phyloP scores from a whole-genome alignment of 2,113 vertebrate genomes.

The Microtus ochrogaster region DNA sequence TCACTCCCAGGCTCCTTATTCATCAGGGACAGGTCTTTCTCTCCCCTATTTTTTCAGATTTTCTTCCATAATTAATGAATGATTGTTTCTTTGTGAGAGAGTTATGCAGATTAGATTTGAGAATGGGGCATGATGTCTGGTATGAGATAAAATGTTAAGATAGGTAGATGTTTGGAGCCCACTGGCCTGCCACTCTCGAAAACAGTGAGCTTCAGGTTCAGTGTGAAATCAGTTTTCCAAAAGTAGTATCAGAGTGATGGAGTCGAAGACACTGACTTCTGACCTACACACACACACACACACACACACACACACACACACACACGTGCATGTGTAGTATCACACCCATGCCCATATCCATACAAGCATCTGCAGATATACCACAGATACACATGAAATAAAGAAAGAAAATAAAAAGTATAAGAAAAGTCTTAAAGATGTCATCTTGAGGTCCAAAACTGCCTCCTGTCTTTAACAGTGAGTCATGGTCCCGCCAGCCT shows the following conservation, averaged over 20 bases:
- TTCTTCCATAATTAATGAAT: neutral
- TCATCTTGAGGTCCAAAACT: neutral
- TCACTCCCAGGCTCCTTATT: neutral
- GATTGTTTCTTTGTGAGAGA: neutral
- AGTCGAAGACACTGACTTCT: neutral
- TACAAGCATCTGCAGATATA: neutral
- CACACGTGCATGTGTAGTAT: neutral
- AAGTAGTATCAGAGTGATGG: neutral
- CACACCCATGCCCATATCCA: neutral
- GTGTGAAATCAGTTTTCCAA: neutral
- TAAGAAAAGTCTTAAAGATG: neutral
- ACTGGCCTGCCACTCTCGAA: neutral
- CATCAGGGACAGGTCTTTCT: neutral
- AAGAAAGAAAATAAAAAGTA: neutral
- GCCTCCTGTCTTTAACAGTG: neutral
- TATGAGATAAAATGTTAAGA: neutral
- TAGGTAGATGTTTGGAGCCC: neutral
- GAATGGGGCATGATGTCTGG: neutral
- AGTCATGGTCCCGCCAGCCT: neutral
- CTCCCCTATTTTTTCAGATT: neutral
- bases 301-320: neutral
- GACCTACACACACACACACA: neutral
- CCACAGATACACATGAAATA: neutral
- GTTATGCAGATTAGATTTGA: neutral
- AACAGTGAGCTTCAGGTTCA: neutral